Evolutionary conservation across 2,113 vertebrate genomes (phyloP), one percentile per base, ranked within the genome.

Genomic region (Sus scrofa): DNA sequence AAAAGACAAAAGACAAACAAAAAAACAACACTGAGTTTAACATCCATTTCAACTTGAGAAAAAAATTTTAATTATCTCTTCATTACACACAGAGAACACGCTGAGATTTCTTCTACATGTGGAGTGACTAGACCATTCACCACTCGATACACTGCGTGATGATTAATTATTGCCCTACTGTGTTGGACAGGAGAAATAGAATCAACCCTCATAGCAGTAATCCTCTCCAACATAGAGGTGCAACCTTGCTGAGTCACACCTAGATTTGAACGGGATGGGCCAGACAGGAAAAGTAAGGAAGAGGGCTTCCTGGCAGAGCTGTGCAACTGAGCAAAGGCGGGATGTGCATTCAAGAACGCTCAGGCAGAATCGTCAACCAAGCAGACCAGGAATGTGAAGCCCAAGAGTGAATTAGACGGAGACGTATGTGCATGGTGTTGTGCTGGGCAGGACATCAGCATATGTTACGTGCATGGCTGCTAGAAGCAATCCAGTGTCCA

Each of bases 21-120:
- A n/a, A n/a, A n/a, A n/a, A n/a, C n/a, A n/a, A n/a, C 34, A 37
- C 56, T 78, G 62, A 86, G 18, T 88, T 89, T 86, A 75, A 78
- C 82, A 85, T 75, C 19, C 7, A 78, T 52, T 37, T 34, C 58
- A 89, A 34, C 26, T 32, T 91, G 78, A 81, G 32, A 90, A 44
- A 44, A 44, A 44, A 34, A 37, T 37, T 78, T 78, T 54, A 93
- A 34, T 30, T 60, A 10, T 70, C 18, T 65, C 11, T 93, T 91
- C 74, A 56, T 70, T 62, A 32, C n/a, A 50, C 14, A 26, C 11
- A 68, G 37, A 92, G 67, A 96, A 65, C 24, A 79, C 5, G 14
- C 22, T 67, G 22, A 78, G 15, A 15, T 74, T 71, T 89, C 19
- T 85, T 63, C 75, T 73, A 30, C 3, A 10, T n/a, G 30, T 75